Base-by-base conservation (phyloP, 2,113 vertebrate genomes). In the Numida meleagris region DNA sequence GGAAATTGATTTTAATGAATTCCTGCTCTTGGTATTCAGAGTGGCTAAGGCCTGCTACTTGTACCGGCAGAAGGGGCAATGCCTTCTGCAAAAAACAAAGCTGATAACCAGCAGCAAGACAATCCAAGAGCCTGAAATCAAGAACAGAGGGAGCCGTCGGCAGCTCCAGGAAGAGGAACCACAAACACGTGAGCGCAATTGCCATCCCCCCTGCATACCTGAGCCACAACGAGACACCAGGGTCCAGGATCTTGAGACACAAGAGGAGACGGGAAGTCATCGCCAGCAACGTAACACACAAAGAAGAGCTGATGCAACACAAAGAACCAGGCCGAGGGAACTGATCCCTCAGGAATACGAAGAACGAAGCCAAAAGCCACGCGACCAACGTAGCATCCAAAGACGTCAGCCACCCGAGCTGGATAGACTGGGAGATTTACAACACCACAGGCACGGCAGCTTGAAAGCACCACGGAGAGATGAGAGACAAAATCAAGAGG, bases 11-110 rank as follows among this genome's bases (percentile, higher is more conserved):
- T 98, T 98, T 42, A 97, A 92, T 0, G 98, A 98, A 88, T 98
- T 97, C 91, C 94, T 98, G 57, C 46, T 97, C 13, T 5, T 98
- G 43, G 45, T 86, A 42, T 98, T 97, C 96, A 95, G 95, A 33
- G 75, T 97, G 42, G 97, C 97, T 33, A 97, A 96, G 17, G 97
- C 97, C 67, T 98, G 97, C 80, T 98, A 97, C 38, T 83, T 90
- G 2, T 91, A 95, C 65, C 87, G 92, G 55, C 14, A 74, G 0
- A 40, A 87, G 82, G 92, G 94, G 12, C 90, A 90, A 3, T 34
- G 33, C 57, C 70, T 92, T 31, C 72, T 59, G 84, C 96, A 94
- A 62, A 89, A 31, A n/a, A 94, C 66, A 5, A 92, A 93, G 34
- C 2, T 40, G 19, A 55, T 16, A 2, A 62, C 12, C 10, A 34